These are phyloP conservation scores for Indicator maculatus DNA, from an alignment of 2,113 vertebrate species.

Conservation along the genomic window DNA sequence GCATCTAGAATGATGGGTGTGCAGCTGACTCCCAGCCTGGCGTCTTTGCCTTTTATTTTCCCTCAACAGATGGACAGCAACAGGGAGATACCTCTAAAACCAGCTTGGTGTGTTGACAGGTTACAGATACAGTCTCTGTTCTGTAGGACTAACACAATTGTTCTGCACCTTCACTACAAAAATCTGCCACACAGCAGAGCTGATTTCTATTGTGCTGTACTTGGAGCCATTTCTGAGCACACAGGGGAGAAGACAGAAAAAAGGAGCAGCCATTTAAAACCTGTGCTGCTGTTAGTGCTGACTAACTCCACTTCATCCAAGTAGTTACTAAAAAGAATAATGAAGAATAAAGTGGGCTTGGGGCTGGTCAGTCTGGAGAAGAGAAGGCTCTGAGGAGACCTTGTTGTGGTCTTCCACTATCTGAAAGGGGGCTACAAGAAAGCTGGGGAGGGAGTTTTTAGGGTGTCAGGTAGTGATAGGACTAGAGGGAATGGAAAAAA, in stretches of 20 bases:
- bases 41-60: not conserved
- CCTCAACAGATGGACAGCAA: not conserved
- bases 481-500: too few species aligned
- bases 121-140: not conserved
- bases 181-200: not conserved
- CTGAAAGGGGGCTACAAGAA: too few species aligned
- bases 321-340: not conserved
- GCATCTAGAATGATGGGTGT: not conserved
- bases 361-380: too few species aligned
- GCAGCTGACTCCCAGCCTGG: not conserved
- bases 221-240: not conserved
- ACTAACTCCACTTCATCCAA: not conserved
- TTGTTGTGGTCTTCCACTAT: too few species aligned
- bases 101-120: not conserved
- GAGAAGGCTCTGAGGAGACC: too few species aligned
- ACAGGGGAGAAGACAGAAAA: not conserved
- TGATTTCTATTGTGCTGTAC: not conserved
- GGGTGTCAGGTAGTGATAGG: too few species aligned
- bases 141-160: not conserved
- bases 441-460: too few species aligned
- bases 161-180: not conserved
- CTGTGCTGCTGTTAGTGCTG: not conserved
- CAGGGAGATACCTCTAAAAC: not conserved
- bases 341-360: not conserved
- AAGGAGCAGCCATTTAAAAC: not conserved